phyloP scores from a whole-genome alignment of 1,140 invertebrate species.

The Berghia stephanieae region DNA sequence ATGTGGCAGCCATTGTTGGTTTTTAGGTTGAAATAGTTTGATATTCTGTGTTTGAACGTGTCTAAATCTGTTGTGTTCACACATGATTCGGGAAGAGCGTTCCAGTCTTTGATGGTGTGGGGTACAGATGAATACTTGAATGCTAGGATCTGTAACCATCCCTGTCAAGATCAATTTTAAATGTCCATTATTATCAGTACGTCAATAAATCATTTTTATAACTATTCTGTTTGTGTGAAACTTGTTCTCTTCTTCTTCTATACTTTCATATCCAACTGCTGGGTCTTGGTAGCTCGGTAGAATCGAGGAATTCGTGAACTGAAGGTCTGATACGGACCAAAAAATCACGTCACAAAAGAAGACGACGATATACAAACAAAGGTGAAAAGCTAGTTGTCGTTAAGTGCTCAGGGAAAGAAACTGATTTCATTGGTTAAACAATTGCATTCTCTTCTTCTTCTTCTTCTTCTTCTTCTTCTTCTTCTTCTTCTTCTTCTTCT shows the following conservation, averaged over 20 bases:
- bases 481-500: not conserved
- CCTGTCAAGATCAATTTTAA: no score
- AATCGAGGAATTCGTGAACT: not conserved
- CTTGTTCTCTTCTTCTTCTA: not conserved
- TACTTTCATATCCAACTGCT: not conserved
- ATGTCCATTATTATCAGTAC: no score
- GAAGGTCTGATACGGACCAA: not conserved
- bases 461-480: not conserved
- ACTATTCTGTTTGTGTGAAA: no score
- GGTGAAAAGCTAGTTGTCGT: not conserved
- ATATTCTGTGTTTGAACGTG: no score
- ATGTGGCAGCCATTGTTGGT: no score
- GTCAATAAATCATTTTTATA: no score
- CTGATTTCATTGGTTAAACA: not conserved
- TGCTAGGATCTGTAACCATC: no score
- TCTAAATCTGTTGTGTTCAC: no score
- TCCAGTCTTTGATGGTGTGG: no score
- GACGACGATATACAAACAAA: not conserved
- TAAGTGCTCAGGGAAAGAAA: not conserved
- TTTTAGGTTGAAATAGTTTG: no score
- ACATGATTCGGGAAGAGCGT: no score
- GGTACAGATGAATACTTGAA: no score
- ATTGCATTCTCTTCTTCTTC: constrained; percentile 3
- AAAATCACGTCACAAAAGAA: not conserved
- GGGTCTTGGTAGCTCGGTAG: not conserved